Conservation (phyloP, 2,113 vertebrate species). For the Seriola aureovittata region DNA sequence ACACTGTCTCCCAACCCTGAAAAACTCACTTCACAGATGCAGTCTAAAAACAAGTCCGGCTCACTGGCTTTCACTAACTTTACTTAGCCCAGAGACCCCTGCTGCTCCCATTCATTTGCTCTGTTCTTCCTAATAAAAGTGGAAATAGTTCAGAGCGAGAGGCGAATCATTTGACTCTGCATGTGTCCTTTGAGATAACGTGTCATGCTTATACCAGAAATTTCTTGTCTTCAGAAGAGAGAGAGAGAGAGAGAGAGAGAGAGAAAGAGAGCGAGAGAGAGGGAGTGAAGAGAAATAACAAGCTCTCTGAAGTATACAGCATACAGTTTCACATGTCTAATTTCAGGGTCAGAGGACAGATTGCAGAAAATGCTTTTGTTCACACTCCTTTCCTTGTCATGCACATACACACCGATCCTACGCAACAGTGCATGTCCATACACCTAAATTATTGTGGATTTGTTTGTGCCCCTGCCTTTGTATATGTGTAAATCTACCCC, state of each 20-base stretch:
- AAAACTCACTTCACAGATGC: conserved; percentile 30
- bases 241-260: conserved; percentile 19
- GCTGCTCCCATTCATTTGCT: conserved; percentile 44
- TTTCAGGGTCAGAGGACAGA: conserved; percentile 56
- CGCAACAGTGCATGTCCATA: conserved; percentile 4
- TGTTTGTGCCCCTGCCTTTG: conserved; percentile 10
- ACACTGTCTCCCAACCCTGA: conserved; percentile 14
- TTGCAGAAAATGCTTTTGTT: conserved; percentile 39
- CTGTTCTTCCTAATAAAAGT: conserved; percentile 54
- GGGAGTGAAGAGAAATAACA: conserved; percentile 44
- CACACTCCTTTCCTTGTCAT: conserved; percentile 14
- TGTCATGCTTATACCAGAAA: conserved; percentile 55
- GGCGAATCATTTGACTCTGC: conserved; percentile 72
- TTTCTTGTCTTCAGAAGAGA: conserved; percentile 60
- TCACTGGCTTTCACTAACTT: conserved; percentile 32
- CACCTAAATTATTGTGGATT: conserved; percentile 31
- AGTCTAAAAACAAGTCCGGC: conserved; percentile 5
- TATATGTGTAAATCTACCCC: not conserved
- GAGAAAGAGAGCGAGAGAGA: conserved; percentile 9
- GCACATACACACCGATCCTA: not conserved
- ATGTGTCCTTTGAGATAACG: conserved; percentile 77
- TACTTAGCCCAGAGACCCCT: conserved; percentile 26
- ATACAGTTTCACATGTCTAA: conserved; percentile 55
- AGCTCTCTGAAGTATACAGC: conserved; percentile 57
- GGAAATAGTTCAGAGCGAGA: conserved; percentile 63